These are phyloP conservation scores for Tuta absoluta DNA, from an alignment of 2,888 invertebrate genomes.

Conservation along the genomic window DNA sequence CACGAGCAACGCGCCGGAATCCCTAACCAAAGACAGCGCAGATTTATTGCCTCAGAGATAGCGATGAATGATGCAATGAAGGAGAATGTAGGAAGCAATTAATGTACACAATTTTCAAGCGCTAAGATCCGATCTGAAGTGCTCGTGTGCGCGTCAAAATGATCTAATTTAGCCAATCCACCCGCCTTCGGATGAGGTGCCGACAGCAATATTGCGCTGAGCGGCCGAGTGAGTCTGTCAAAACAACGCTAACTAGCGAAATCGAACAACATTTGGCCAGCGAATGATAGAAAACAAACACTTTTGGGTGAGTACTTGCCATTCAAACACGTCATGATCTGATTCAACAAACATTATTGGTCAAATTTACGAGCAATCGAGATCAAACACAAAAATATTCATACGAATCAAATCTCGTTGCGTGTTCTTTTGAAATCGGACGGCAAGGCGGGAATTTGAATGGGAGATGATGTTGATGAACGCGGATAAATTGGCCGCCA, in stretches of 20 bases:
- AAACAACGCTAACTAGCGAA: constrained; percentile 75
- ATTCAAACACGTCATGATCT: constrained; percentile 68
- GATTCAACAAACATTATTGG: constrained; percentile 72
- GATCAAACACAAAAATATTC: constrained; percentile 68
- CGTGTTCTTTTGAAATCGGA: constrained; percentile 45
- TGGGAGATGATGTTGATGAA: constrained; percentile 48
- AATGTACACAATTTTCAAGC: constrained; percentile 16
- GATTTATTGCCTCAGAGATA: constrained; percentile 21
- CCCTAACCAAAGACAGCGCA: constrained; percentile 11
- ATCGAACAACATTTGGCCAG: constrained; percentile 72
- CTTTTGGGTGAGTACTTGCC: constrained; percentile 53
- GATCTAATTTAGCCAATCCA: constrained; percentile 53
- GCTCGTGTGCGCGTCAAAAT: constrained; percentile 31
- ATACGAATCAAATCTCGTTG: constrained; percentile 46
- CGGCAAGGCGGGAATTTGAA: constrained; percentile 55
- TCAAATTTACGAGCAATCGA: constrained; percentile 68
- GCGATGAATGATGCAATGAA: constrained; percentile 16
- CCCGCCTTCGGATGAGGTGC: constrained; percentile 51
- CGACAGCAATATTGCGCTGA: constrained; percentile 70
- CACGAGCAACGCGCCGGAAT: constrained; percentile 12
- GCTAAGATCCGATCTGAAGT: constrained; percentile 32
- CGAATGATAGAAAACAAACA: constrained; percentile 79
- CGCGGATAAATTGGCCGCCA: constrained; percentile 55
- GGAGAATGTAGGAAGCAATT: constrained; percentile 21
- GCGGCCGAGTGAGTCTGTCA: constrained; percentile 73